These are phyloP conservation scores for Scaptomyza hsui DNA, from an alignment of 1,140 invertebrate genomes.

Conservation along the genomic window DNA sequence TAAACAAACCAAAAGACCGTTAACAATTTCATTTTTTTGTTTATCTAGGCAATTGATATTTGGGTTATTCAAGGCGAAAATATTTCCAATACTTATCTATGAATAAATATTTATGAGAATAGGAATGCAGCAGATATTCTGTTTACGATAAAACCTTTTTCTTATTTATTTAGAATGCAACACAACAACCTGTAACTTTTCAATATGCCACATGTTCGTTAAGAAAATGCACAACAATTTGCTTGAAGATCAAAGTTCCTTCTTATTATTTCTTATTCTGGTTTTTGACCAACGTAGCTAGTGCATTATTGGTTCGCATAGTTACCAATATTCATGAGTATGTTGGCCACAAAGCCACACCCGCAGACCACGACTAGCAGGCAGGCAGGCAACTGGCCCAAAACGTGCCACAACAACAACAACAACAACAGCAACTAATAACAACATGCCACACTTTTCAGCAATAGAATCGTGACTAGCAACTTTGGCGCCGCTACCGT, in stretches of 20 bases:
- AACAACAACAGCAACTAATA: conserved; percentile 6
- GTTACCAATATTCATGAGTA: conserved; percentile 26
- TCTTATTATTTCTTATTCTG: background rate
- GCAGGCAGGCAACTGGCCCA: conserved; percentile 28
- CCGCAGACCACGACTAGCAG: conserved; percentile 34
- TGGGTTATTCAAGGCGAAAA: background rate
- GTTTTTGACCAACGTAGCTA: conserved; percentile 9
- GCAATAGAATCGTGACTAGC: conserved; percentile 41
- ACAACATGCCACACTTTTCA: conserved; percentile 62
- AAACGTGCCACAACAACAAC: conserved; percentile 39
- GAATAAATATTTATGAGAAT: background rate
- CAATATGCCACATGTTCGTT: background rate
- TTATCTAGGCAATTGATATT: conserved; percentile 14
- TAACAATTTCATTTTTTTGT: conserved; percentile 11
- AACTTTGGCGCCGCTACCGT: conserved; percentile 41
- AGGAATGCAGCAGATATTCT: too few relatives aligned
- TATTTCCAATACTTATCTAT: background rate
- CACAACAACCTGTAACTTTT: background rate
- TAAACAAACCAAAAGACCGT: conserved; percentile 18
- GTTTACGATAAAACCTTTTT: background rate
- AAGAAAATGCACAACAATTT: conserved; percentile 14
- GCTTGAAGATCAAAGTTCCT: conserved; percentile 28
- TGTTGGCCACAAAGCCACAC: conserved; percentile 36
- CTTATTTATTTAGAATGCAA: background rate
- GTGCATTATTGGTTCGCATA: background rate